Percentiles rank a stretch among this genome's conserved stretches.
These are phyloP conservation scores for Drosophila paulistorum DNA, from an alignment of 1,140 invertebrate genomes.

Conservation along the genomic window DNA sequence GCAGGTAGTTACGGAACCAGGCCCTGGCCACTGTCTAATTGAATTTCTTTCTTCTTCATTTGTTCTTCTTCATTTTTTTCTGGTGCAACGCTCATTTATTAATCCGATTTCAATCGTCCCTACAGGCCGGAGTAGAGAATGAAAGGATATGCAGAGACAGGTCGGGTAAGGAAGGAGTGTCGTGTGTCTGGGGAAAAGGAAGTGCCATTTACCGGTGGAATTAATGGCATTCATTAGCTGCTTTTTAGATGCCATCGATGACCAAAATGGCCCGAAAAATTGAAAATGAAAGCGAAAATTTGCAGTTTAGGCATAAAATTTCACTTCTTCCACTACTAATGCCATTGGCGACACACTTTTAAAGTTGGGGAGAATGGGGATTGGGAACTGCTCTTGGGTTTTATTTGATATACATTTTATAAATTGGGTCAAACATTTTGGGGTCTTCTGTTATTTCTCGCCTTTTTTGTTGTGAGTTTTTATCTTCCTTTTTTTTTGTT, in stretches of 20 bases:
- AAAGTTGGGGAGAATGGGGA: background rate
- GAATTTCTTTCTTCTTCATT: constrained; percentile 46
- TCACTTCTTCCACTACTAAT: background rate
- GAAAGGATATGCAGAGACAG: background rate
- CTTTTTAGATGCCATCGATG: constrained; percentile 65
- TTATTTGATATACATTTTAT: constrained; percentile 27
- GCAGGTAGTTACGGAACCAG: constrained; percentile 60
- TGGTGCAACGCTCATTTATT: constrained; percentile 72
- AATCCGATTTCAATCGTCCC: constrained; percentile 76
- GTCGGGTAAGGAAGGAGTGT: too few species aligned
- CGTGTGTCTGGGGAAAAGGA: background rate
- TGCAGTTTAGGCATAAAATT: constrained; percentile 29
- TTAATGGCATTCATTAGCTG: constrained; percentile 76
- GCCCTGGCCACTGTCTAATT: constrained; percentile 56
- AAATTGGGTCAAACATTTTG: constrained; percentile 71
- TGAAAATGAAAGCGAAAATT: constrained; percentile 39
- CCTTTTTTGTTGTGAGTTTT: constrained; percentile 11
- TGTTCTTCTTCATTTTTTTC: constrained; percentile 16
- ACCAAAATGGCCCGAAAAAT: constrained; percentile 33
- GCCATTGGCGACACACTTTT: background rate
- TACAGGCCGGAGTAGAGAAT: constrained; percentile 40
- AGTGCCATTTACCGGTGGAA: constrained; percentile 50
- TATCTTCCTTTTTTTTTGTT: constrained; percentile 1
- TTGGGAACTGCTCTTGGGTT: too few species aligned
- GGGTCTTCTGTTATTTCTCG: constrained; percentile 9